Evolutionary conservation across 2,797 vertebrate genomes (phyloP).

Genomic region (Rhabdophis nuchalis): DNA sequence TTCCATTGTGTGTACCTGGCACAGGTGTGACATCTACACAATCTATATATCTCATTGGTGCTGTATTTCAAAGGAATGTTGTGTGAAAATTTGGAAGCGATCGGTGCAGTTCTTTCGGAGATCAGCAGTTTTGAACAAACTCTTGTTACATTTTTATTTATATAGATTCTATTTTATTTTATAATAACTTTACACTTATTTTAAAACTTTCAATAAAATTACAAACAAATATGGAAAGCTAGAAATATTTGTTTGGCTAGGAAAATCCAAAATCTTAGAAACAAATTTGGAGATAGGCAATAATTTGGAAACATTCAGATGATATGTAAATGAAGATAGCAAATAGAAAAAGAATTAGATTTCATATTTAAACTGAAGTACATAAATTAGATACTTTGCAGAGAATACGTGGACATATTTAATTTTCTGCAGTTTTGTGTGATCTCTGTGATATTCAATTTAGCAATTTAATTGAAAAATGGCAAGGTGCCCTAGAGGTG

Average conservation of each 20-base stretch:
- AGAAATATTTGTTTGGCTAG: constrained; percentile 35
- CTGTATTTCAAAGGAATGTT: too few relatives aligned
- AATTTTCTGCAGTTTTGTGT: not conserved
- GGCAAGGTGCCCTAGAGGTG: too few relatives aligned
- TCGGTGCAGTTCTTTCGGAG: too few relatives aligned
- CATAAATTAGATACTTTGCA: not conserved
- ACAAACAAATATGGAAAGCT: constrained; percentile 35
- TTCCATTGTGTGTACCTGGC: too few relatives aligned
- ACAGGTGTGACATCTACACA: too few relatives aligned
- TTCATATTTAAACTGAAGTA: not conserved
- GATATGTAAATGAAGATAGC: not conserved
- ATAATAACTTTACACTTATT: not conserved
- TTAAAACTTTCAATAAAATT: not conserved
- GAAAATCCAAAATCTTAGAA: constrained; percentile 34
- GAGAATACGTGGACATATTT: not conserved
- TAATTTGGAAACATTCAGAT: not conserved
- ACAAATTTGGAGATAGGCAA: constrained; percentile 35
- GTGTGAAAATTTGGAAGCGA: too few relatives aligned
- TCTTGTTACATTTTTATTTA: too few relatives aligned
- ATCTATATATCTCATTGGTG: too few relatives aligned
- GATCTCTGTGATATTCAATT: not conserved
- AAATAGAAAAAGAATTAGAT: not conserved
- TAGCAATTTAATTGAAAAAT: not conserved
- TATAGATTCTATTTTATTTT: not conserved
- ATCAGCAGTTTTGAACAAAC: too few relatives aligned